Evolutionary conservation across 2,888 invertebrate genomes (phyloP), one percentile per base, ranked within the genome.

Genomic region (Dynastes maya): DNA sequence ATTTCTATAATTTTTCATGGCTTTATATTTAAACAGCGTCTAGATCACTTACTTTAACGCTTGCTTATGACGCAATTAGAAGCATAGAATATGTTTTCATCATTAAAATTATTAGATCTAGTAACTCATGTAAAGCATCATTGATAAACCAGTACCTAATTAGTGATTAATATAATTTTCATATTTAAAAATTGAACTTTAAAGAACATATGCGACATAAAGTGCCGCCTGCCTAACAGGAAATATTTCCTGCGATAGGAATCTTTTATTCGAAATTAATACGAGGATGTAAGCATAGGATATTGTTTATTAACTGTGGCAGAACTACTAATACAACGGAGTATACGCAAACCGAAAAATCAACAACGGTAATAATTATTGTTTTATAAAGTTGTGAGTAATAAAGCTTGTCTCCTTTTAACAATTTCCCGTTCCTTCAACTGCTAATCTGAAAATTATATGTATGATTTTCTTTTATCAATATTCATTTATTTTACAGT

Each of bases 221-320:
- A 55, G 16, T 70, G 51, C 16, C 6, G 37, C 16, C n/a, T 58
- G 37, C 8, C n/a, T 71, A 71, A 55, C 37, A 71, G 71, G 37
- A 40, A 55, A 71, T 71, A 58, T 71, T 71, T 55, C 55, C 32
- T 29, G 29, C 37, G 70, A 55, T 32, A 71, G 32, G n/a, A n/a
- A 71, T 58, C 55, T 71, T n/a, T 71, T 11, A 71, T 55, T 71
- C n/a, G 22, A 68, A 49, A 68, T 45, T 68, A 68, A 49, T 68
- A 49, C 11, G 45, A 68, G 68, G 68, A 68, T 68, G 68, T 49
- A 68, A 11, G 49, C 49, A 55, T n/a, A 55, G 71, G 71, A 71
- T 55, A 55, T 29, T 55, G 71, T 55, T 71, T 71, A 68, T 68
- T 68, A 68, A 49, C n/a, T 22, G 9, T 11, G 27, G 8, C 22